phyloP scores from a whole-genome alignment of 2,113 vertebrate species.

The Hyla sarda region DNA sequence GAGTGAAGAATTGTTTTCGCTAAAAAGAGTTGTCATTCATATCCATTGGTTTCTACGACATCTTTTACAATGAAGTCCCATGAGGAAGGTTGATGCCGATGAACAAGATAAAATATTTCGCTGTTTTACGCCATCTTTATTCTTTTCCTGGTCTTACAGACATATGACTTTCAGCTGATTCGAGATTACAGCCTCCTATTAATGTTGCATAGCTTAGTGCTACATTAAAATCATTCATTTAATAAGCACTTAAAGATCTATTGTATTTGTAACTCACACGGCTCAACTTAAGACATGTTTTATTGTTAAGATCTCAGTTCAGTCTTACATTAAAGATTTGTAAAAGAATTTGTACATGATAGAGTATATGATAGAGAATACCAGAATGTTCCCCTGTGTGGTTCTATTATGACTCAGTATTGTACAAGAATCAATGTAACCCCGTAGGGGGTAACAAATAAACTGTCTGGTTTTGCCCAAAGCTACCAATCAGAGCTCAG shows the following conservation, averaged over 20 bases:
- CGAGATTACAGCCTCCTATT: constrained; percentile 32
- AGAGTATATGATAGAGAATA: neutral
- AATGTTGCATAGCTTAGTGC: constrained; percentile 17
- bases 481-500: too few species aligned
- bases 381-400: neutral
- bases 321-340: neutral
- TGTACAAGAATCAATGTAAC: neutral
- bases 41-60: too few species aligned
- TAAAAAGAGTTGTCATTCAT: too few species aligned
- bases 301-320: neutral
- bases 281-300: neutral
- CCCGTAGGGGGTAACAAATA: too few species aligned
- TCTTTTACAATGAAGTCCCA: too few species aligned
- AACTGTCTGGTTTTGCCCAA: too few species aligned
- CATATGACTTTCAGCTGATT: neutral
- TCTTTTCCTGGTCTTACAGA: neutral
- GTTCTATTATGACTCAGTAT: neutral
- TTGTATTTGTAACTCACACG: constrained; percentile 31
- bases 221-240: constrained; percentile 21
- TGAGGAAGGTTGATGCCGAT: too few species aligned
- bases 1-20: too few species aligned
- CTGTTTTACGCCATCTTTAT: neutral
- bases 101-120: neutral
- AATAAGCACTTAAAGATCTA: constrained; percentile 41
- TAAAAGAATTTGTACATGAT: neutral